Evolutionary conservation across 1,140 invertebrate species (phyloP), one percentile per base, ranked within the genome.

Genomic region (Hycleus cichorii): DNA sequence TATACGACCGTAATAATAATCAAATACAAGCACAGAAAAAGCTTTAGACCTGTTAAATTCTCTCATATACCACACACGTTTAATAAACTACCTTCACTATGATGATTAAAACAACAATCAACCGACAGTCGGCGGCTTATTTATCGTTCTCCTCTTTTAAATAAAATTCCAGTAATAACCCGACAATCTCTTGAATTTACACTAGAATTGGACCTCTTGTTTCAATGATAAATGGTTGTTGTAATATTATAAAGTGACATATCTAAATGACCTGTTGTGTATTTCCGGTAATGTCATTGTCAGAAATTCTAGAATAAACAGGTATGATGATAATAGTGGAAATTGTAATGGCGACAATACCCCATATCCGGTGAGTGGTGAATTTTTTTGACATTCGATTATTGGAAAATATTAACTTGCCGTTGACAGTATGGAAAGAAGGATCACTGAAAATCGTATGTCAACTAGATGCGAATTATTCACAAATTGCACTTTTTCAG

Each of bases 191-290:
- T 18, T 18, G 18, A 18, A 18, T 18, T 18, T 18, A 18, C 18
- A 18, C 18, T 18, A 18, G 18, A 32, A 32, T 32, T 32, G 32
- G 32, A 32, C 7, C 4, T 32, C 32, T 32, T 32, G 7, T 32
- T 32, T 39, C 26, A 25, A 26, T 53, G 51, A 53, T 53, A 27
- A 12, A 53, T 53, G 51, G 39, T 45, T 46, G 44, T 18, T 11
- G n/a, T 18, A 42, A 38, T 38, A n/a, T 25, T 32, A 46, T 46
- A 25, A 51, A 58, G 44, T 58, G 56, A 58, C 56, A 58, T 49
- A 49, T 51, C 47, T 50, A 50, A 58, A 58, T 58, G 56, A 58
- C 56, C 56, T 48, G 55, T 57, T 56, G 46, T 47, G 26, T 18
- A 32, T 25, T 39, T 49, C 48, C n/a, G 40, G 47, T 39, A 58